Evolutionary conservation across 2,797 vertebrate species (phyloP).

Genomic region (Alcedo atthis): DNA sequence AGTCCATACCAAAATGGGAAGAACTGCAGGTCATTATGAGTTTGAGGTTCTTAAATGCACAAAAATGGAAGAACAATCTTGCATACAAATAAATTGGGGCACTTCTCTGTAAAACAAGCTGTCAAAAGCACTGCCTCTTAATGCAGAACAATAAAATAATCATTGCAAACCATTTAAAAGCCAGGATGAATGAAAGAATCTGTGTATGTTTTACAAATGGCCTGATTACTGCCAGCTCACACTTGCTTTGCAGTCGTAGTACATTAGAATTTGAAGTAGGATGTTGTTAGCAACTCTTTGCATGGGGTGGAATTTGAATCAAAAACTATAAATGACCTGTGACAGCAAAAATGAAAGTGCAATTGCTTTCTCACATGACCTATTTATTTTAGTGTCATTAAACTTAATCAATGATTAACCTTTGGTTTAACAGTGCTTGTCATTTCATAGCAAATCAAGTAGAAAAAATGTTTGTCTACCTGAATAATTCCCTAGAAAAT

Average conservation of each 20-base stretch:
- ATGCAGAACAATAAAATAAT: constrained; percentile 40
- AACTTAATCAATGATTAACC: constrained; percentile 75
- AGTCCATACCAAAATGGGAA: background rate
- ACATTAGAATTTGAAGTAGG: constrained; percentile 74
- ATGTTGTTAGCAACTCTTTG: constrained; percentile 76
- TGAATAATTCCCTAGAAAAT: constrained; percentile 68
- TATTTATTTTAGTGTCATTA: constrained; percentile 72
- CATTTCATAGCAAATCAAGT: constrained; percentile 72
- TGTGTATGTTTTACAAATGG: constrained; percentile 52
- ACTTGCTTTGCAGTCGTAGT: constrained; percentile 61
- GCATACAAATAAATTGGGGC: background rate
- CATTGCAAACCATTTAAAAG: constrained; percentile 35
- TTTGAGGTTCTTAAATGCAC: background rate
- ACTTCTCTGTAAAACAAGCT: constrained; percentile 33
- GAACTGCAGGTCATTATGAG: background rate
- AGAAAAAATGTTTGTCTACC: constrained; percentile 70
- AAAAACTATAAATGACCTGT: constrained; percentile 64
- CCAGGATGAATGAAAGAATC: constrained; percentile 60
- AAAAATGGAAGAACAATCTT: background rate
- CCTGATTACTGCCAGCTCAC: constrained; percentile 63
- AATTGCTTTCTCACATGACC: constrained; percentile 68
- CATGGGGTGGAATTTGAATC: constrained; percentile 75
- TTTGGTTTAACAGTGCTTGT: constrained; percentile 65
- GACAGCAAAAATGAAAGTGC: constrained; percentile 71
- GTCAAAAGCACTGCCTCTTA: constrained; percentile 33